Evolutionary conservation across 2,888 invertebrate genomes (phyloP), one percentile per base, ranked within the genome.

Genomic region (Conops quadrifasciatus): DNA sequence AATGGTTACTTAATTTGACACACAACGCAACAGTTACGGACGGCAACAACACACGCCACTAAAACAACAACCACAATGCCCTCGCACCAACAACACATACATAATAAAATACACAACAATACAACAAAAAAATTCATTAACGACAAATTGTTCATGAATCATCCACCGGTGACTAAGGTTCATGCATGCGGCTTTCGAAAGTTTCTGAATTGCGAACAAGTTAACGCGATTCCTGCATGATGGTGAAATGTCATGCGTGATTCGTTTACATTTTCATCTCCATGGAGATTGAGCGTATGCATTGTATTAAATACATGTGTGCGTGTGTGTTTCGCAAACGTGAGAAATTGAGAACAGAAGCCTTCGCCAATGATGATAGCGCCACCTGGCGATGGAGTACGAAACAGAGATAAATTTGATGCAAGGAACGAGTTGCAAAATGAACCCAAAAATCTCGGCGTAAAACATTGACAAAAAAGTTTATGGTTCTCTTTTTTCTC

Each of bases 1-100:
- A 74, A 73, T 73, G 72, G 73, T 71, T 53, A 73, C 72, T 75
- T 73, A 73, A 74, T 72, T 73, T 64, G 70, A 66, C 56, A 45
- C 60, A 24, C 19, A 47, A 43, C 67, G 47, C 58, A 30, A 30
- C 63, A 9, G n/a, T n/a, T 9, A 36, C 36, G 36, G 5, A 19
- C 28, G n/a, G 28, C 45, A 24, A 28, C 21, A 2, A n/a, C 28
- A 51, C n/a, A 15, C 45, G 47, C 45, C 59, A 30, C 45, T 45
- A 30, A 56, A 30, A 53, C 45, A 21, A 59, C 2, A 30, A 59
- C 2, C n/a, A 24, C 67, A 30, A 24, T 13, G 19, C 49, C 26
- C 30, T 45, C 11, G 36, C 36, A 36, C 5, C 36, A 36, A 36
- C 36, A 36, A 36, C 36, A 36, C n/a, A n/a, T n/a, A n/a, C n/a